These are phyloP conservation scores for Oscheius sp. DNA, from an alignment of 2,888 invertebrate species.

Conservation along the genomic window DNA sequence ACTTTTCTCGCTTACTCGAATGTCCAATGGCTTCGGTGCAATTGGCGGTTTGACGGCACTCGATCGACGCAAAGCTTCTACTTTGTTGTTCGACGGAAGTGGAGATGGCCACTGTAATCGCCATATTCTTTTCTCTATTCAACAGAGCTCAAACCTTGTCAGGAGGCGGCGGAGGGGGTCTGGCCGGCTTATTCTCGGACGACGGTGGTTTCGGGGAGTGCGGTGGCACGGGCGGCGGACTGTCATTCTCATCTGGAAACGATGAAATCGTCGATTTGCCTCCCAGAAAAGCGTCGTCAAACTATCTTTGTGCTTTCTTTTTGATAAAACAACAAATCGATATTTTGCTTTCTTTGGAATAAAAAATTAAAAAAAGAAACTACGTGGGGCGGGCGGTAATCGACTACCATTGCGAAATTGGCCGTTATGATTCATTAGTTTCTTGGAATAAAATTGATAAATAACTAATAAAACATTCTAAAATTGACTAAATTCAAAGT, in stretches of 20 bases:
- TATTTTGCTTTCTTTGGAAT: background rate
- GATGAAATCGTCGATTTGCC: background rate
- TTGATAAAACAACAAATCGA: background rate
- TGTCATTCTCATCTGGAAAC: background rate
- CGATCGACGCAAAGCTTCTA: conserved; percentile 2
- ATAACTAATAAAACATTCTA: background rate
- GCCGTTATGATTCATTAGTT: conserved; percentile 11
- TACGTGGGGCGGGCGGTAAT: too few species aligned
- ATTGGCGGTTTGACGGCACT: conserved; percentile 14
- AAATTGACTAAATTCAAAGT: background rate
- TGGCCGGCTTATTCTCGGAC: background rate
- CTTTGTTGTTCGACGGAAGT: background rate
- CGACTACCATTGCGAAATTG: conserved; percentile 1
- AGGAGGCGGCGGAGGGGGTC: background rate
- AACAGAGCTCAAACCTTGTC: background rate
- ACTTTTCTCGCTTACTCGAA: conserved; percentile 7
- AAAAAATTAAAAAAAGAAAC: background rate
- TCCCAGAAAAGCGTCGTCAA: too few species aligned
- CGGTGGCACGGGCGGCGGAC: background rate
- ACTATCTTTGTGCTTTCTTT: background rate
- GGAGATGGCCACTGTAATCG: conserved; percentile 10
- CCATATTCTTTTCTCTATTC: background rate
- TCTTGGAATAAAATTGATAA: background rate
- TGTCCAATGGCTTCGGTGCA: conserved; percentile 11
- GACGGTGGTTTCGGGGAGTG: conserved; percentile 11